These are phyloP conservation scores for Sterna hirundo DNA, from an alignment of 2,113 vertebrate genomes.

Conservation along the genomic window DNA sequence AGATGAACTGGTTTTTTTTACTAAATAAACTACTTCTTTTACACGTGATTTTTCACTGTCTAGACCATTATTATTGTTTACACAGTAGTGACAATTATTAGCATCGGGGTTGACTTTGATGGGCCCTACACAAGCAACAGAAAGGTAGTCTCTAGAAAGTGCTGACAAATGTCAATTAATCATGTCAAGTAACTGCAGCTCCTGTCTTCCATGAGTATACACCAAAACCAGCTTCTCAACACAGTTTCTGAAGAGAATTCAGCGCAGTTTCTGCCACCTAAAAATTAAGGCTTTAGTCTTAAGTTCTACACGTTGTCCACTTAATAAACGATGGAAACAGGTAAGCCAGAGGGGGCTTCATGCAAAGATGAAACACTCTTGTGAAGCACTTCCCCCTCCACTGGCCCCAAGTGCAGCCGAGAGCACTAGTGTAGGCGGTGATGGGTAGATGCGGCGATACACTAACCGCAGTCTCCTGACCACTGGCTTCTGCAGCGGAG, in stretches of 20 bases:
- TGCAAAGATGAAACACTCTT: not conserved
- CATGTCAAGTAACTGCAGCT: not conserved
- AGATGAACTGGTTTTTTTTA: not conserved
- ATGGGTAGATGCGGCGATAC: not conserved
- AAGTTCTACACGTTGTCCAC: not conserved
- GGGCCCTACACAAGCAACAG: not conserved
- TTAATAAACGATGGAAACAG: not conserved
- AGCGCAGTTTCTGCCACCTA: not conserved
- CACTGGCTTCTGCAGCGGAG: not conserved
- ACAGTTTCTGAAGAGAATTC: not conserved
- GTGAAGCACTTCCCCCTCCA: not conserved
- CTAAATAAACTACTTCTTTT: not conserved
- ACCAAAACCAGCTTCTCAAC: not conserved
- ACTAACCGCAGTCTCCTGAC: not conserved
- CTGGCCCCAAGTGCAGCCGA: not conserved
- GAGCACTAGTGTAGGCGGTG: not conserved
- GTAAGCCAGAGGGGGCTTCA: not conserved
- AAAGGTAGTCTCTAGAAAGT: not conserved
- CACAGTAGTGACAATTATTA: no score
- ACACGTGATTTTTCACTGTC: no score
- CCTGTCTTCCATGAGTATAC: not conserved
- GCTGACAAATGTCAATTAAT: not conserved
- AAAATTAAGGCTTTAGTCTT: not conserved
- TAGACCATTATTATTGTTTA: not conserved
- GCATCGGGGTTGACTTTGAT: not conserved